Conservation (phyloP, 2,113 vertebrate genomes). For the Dascyllus trimaculatus region DNA sequence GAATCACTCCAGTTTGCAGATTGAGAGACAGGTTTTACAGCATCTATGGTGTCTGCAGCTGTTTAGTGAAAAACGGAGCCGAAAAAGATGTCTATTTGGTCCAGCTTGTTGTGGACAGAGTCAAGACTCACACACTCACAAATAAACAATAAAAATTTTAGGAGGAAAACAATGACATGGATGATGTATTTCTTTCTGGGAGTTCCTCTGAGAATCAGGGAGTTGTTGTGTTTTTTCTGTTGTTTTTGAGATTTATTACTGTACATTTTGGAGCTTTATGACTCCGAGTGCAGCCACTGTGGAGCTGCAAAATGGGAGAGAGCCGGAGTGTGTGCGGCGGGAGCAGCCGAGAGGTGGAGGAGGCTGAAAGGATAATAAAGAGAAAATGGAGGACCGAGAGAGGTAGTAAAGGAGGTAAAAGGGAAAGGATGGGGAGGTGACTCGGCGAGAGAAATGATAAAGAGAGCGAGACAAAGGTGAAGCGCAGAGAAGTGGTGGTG, state of each 20-base stretch:
- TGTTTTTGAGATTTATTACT: conserved; percentile 70
- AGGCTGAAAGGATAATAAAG: conserved; percentile 60
- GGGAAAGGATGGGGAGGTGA: conserved; percentile 45
- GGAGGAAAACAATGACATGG: conserved; percentile 45
- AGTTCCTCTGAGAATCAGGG: conserved; percentile 38
- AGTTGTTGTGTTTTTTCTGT: conserved; percentile 16
- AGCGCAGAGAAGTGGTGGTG: not conserved
- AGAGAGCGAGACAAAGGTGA: conserved; percentile 13
- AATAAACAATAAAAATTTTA: conserved; percentile 19
- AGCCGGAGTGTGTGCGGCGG: conserved; percentile 16
- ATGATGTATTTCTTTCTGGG: conserved; percentile 45
- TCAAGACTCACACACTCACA: conserved; percentile 9
- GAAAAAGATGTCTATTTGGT: not conserved
- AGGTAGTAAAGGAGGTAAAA: conserved; percentile 45
- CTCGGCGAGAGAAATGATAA: conserved; percentile 32
- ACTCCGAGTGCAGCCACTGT: conserved; percentile 50
- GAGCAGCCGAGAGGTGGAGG: conserved; percentile 8
- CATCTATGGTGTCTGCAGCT: no score
- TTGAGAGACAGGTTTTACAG: not conserved
- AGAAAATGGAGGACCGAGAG: conserved; percentile 48
- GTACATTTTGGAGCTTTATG: conserved; percentile 59
- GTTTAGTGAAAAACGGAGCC: not conserved
- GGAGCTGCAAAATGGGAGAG: conserved; percentile 48
- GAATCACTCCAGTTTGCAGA: not conserved
- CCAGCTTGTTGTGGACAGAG: not conserved